Percentiles rank a stretch among this genome's conserved stretches.
Evolutionary conservation across 2,113 vertebrate species (phyloP).

Genomic region (Odobenus rosmarus): DNA sequence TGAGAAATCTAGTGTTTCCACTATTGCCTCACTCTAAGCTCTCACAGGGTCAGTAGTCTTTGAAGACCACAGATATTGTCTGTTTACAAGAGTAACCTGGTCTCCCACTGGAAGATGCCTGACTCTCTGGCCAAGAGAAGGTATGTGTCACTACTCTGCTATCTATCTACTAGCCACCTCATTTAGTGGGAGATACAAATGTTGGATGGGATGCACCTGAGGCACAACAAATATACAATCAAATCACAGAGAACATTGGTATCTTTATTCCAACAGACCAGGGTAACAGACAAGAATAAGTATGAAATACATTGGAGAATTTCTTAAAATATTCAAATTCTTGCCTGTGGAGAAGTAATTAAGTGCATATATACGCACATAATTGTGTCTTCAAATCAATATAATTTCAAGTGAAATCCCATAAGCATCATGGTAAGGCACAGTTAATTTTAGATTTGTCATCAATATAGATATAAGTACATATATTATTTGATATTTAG

Average conservation of each 20-base stretch:
- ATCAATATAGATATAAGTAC: neutral
- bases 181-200: neutral
- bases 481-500: neutral
- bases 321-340: neutral
- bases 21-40: neutral
- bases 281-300: neutral
- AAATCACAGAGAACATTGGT: neutral
- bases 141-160: neutral
- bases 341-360: neutral
- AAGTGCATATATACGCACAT: neutral
- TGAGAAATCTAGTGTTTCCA: neutral
- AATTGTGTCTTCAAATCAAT: neutral
- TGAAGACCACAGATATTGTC: neutral
- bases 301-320: neutral
- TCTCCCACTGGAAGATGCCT: too few relatives aligned
- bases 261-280: neutral
- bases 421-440: neutral
- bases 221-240: neutral
- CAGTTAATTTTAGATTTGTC: neutral
- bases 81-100: too few relatives aligned
- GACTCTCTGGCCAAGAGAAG: neutral
- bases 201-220: neutral
- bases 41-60: neutral
- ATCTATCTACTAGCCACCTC: neutral
- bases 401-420: neutral